Percentiles rank a stretch among this genome's conserved stretches.
phyloP scores from a whole-genome alignment of 2,113 vertebrate genomes.

The Anarhynchus alexandrinus region DNA sequence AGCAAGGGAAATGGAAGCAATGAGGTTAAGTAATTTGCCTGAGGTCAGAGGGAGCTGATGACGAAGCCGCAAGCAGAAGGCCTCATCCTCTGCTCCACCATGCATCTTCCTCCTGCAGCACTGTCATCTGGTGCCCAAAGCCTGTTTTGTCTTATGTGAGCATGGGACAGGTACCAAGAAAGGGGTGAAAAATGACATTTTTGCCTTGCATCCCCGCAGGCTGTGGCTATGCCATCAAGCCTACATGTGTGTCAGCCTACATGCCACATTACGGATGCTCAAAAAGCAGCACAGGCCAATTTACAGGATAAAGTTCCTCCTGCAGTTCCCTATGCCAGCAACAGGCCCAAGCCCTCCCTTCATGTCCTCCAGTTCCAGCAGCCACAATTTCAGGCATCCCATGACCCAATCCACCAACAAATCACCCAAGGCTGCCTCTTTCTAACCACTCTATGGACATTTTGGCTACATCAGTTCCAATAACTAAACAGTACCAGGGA shows the following conservation, averaged over 20 bases:
- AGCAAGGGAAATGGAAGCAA: slow-evolving; percentile 38
- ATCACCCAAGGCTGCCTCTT: background rate
- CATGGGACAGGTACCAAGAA: background rate
- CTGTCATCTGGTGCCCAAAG: background rate
- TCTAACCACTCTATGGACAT: background rate
- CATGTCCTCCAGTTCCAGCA: background rate
- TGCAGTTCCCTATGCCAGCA: background rate
- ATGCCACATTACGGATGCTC: accelerated
- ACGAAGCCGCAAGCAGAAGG: background rate
- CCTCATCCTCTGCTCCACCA: background rate
- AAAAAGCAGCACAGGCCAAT: accelerated
- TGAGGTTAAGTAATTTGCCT: slow-evolving; percentile 41
- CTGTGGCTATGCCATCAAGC: background rate
- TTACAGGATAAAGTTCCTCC: background rate
- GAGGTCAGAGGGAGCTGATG: slow-evolving; percentile 29
- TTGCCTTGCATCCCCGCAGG: background rate
- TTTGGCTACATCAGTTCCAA: background rate
- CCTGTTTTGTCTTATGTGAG: background rate
- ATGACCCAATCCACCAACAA: background rate
- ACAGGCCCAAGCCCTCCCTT: background rate
- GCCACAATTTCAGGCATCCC: background rate
- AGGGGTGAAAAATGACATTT: background rate
- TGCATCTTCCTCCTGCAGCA: background rate
- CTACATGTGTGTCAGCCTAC: accelerated
- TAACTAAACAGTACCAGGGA: background rate